A percentile compares a stretch with the other conserved stretches of the same genome.
Evolutionary conservation across 2,113 vertebrate species (phyloP).

Genomic region (Probosciger aterrimus): DNA sequence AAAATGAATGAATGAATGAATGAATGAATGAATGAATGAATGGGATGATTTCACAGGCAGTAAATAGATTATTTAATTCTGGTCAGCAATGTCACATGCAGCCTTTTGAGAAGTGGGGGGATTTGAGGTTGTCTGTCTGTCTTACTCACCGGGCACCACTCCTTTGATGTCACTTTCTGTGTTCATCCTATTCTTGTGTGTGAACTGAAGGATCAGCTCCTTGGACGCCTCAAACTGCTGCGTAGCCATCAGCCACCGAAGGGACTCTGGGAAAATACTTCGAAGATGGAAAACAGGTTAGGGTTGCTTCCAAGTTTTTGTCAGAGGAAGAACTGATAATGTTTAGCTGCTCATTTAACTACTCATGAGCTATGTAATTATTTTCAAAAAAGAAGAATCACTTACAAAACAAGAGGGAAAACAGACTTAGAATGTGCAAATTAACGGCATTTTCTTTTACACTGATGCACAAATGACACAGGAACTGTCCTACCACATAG

Average conservation of each 20-base stretch:
- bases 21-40: neutral
- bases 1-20: neutral
- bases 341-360: neutral
- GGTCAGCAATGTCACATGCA: neutral
- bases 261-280: slow-evolving; percentile 95
- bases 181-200: slow-evolving; percentile 84
- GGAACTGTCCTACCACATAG: neutral
- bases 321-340: neutral
- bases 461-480: neutral
- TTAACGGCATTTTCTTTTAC: neutral
- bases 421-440: neutral
- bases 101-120: neutral
- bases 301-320: neutral
- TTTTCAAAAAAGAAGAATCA: neutral
- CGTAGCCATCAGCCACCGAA: slow-evolving; percentile 95
- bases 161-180: slow-evolving; percentile 82
- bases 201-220: slow-evolving; percentile 86
- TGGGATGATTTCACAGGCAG: neutral
- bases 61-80: neutral
- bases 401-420: neutral
- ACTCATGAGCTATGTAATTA: neutral
- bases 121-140: too few species aligned
- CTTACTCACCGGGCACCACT: slow-evolving; percentile 83
- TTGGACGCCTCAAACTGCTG: slow-evolving; percentile 91
- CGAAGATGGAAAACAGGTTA: neutral